Percentiles rank a stretch among this genome's conserved stretches.
phyloP scores from a whole-genome alignment of 53 echinoderm and acorn worm genomes.

The Arbacia lixula region DNA sequence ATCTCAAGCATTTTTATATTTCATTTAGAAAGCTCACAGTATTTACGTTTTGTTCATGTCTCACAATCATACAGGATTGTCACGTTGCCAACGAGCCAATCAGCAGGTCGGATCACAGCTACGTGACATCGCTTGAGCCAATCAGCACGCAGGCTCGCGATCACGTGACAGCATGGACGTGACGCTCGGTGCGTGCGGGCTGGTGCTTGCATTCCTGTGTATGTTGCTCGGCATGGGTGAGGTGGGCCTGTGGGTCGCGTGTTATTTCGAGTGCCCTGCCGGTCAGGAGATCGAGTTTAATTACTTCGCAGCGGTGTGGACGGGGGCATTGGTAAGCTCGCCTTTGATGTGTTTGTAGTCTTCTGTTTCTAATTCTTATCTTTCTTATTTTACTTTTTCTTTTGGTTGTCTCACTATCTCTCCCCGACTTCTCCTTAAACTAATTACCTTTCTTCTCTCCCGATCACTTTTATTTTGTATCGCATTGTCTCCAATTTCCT shows the following conservation, averaged over 20 bases:
- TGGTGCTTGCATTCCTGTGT: slow-evolving; percentile 20
- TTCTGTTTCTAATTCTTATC: not conserved
- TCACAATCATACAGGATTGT: no score
- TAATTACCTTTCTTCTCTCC: not conserved
- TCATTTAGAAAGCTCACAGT: no score
- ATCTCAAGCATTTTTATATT: no score
- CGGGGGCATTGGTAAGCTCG: slow-evolving; percentile 21
- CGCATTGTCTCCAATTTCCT: no score
- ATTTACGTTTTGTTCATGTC: no score
- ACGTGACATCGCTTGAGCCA: not conserved
- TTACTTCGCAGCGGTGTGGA: slow-evolving; percentile 44
- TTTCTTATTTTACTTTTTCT: not conserved
- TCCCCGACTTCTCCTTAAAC: not conserved
- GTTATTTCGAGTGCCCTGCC: slow-evolving; percentile 29
- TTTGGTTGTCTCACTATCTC: not conserved
- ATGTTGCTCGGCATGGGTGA: slow-evolving; percentile 25
- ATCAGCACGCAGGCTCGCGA: not conserved
- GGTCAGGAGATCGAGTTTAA: slow-evolving; percentile 33
- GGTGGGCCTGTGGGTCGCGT: slow-evolving; percentile 44
- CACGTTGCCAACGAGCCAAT: no score
- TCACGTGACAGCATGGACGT: slow-evolving; percentile 23
- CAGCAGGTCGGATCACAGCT: no score
- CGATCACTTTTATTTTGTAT: not conserved
- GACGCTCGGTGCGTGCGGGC: not conserved
- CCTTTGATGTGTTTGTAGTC: not conserved